A percentile compares a stretch with the other conserved stretches of the same genome.
Conservation (phyloP, 2,888 invertebrate species). For the Caenorhabditis wallacei region DNA sequence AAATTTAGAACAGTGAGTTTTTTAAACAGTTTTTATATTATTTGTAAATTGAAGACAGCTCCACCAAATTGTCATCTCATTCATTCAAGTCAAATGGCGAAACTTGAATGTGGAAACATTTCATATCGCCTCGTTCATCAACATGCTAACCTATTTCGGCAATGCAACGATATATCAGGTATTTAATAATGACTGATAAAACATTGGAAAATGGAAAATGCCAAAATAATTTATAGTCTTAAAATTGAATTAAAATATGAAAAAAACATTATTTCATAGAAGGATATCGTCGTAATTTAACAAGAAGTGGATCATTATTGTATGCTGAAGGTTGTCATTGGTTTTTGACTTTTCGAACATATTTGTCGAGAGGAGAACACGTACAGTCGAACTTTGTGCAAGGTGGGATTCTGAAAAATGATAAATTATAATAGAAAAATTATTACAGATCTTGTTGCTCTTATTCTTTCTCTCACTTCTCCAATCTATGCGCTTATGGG, state of each 20-base stretch:
- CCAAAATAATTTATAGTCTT: not conserved
- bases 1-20: constrained; percentile 54
- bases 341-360: constrained; percentile 52
- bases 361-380: constrained; percentile 50
- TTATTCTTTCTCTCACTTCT: constrained; percentile 40
- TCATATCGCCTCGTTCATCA: constrained; percentile 66
- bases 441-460: constrained; percentile 39
- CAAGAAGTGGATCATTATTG: constrained; percentile 50
- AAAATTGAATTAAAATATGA: constrained; percentile 9
- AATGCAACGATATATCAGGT: constrained; percentile 74
- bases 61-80: constrained; percentile 61
- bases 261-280: constrained; percentile 52
- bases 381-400: constrained; percentile 41
- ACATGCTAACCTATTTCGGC: constrained; percentile 65
- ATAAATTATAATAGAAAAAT: not conserved
- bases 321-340: constrained; percentile 56
- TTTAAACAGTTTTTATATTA: not conserved
- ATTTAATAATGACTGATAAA: constrained; percentile 19
- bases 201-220: not conserved
- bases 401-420: constrained; percentile 20
- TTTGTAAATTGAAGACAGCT: constrained; percentile 1
- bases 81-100: constrained; percentile 31
- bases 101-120: constrained; percentile 57
- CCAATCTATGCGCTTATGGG: constrained; percentile 15
- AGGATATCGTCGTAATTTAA: constrained; percentile 64